A percentile compares a stretch with the other conserved stretches of the same genome.
Evolutionary conservation across 2,113 vertebrate genomes (phyloP).

Genomic region (Phodopus roborovskii): DNA sequence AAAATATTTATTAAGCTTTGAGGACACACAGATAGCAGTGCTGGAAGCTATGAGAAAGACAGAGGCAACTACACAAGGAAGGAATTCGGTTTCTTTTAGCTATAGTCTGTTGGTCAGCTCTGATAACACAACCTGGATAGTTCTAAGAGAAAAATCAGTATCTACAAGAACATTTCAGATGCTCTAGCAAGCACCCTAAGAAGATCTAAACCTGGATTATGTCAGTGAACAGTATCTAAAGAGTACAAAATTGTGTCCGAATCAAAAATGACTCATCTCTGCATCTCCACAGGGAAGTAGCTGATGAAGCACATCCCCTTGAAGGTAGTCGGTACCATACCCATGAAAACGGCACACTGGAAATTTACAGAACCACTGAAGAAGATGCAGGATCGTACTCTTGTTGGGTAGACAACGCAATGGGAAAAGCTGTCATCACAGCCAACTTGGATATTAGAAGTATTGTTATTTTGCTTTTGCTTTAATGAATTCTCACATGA

Average conservation of each 20-base stretch:
- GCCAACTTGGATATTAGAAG: slow-evolving; percentile 93
- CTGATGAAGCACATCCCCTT: slow-evolving; percentile 87
- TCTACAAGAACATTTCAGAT: background rate
- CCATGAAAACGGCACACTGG: slow-evolving; percentile 91
- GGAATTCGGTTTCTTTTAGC: background rate
- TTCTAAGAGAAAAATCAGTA: background rate
- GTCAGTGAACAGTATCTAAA: background rate
- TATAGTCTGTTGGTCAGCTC: background rate
- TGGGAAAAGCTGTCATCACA: slow-evolving; percentile 90
- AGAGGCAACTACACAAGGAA: background rate
- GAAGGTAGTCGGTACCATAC: slow-evolving; percentile 83
- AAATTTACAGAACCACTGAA: slow-evolving; percentile 87
- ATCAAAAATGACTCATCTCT: background rate
- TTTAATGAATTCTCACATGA: background rate
- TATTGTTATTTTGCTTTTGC: slow-evolving; percentile 72
- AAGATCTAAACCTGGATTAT: background rate
- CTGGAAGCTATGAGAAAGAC: background rate
- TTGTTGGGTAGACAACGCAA: slow-evolving; percentile 91
- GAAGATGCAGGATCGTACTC: slow-evolving; percentile 92
- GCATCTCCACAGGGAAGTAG: slow-evolving; percentile 88
- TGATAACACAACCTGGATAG: background rate
- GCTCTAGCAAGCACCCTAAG: background rate
- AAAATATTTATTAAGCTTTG: slow-evolving; percentile 52
- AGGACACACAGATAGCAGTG: background rate
- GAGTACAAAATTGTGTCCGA: background rate